Evolutionary conservation across 2,113 vertebrate genomes (phyloP), one percentile per base, ranked within the genome.

Genomic region (Atlantisia rogersi): DNA sequence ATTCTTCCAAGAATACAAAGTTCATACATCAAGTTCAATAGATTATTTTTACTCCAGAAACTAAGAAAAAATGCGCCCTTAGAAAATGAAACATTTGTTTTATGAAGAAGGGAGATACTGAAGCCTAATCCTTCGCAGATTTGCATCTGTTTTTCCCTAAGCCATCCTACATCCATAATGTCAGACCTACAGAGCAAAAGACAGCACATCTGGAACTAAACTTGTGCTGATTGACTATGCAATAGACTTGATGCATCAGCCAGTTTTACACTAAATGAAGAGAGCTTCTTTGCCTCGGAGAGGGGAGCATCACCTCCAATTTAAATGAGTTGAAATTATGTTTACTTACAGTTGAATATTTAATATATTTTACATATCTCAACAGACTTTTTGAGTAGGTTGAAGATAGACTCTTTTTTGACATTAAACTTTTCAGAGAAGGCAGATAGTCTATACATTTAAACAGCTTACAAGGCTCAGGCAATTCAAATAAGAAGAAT

Each of bases 401-500:
- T 94, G 74, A 96, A 97, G 59, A 64, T 87, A 52, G 29, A 37
- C 18, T 91, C 59, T 97, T 82, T 94, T 97, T 92, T 97, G 88
- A 95, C 80, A 93, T 86, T 94, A 93, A 95, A 53, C 74, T 77
- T 96, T 97, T 95, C 50, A 55, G 86, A 81, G 69, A 93, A 95
- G 85, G 86, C 52, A 95, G 69, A 56, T 82, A 32, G 7, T 82
- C 64, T 84, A 84, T 94, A 78, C 58, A 68, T 92, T 95, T 96
- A 85, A 95, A 97, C 69, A 86, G 71, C 56, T 90, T 92, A 95
- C 88, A 93, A 95, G 76, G 71, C 60, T 96, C 64, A 90, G 74
- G 77, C 48, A 96, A 78, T 94, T 95, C 90, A 97, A 96, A 97
- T 89, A 55, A 97, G 32, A 32, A 86, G 97, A 94, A 94, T 86